Base-by-base conservation (phyloP, 2,888 invertebrate species). In the Ophraella communa region DNA sequence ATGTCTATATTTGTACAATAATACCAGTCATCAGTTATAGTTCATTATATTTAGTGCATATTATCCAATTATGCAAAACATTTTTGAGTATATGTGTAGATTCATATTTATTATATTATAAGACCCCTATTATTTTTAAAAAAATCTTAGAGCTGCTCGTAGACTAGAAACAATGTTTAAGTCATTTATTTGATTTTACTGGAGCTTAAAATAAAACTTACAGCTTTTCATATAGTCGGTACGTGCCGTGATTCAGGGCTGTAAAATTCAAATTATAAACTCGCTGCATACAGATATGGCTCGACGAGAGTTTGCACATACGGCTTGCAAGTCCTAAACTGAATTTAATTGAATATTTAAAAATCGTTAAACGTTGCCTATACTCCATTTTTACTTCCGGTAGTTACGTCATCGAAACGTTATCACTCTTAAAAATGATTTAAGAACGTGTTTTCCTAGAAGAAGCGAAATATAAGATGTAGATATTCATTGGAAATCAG, bases 341-440 rank as follows among this genome's bases (percentile, higher is more conserved):
- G 17, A 39, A 39, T 39, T 39, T 39, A 39, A 39, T 39, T 14
- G 39, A 39, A 39, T 39, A 39, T 39, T 39, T 39, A 39, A 39
- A 39, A 39, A 39, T 39, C 39, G 39, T 39, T 39, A 39, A 39
- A 39, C 17, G 39, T 39, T 17, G 17, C 39, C 14, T 7, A n/a
- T n/a, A 14, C 17, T 39, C 17, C 39, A 14, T 39, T 39, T 7
- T 17, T 17, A 56, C 42, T 44, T 56, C 18, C 27, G 56, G n/a
- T n/a, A n/a, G n/a, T 56, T 17, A 55, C 42, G 55, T 55, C 39
- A 56, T 27, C 44, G 27, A 27, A 56, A 56, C 44, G 44, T 56
- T 56, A 56, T 56, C 56, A 45, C 56, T 24, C 44, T 56, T 45
- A 56, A 56, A 56, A 42, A 44, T 45, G 27, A n/a, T n/a, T n/a